Conservation (phyloP, 2,113 vertebrate species). For the Gallinago paraguaiae region DNA sequence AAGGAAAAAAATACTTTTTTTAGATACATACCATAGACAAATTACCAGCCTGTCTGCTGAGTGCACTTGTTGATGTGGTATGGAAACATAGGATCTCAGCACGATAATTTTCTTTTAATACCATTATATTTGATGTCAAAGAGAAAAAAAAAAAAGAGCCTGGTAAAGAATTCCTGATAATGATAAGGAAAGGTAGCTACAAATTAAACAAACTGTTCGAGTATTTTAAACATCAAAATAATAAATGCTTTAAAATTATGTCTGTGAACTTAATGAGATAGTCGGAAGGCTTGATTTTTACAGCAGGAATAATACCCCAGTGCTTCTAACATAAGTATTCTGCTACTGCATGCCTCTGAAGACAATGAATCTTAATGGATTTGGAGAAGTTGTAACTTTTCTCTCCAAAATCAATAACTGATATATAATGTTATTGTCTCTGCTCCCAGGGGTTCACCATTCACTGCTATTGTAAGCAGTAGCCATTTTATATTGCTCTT, state of each 20-base stretch:
- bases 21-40: background rate
- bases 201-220: background rate
- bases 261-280: background rate
- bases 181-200: background rate
- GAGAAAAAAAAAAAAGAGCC: background rate
- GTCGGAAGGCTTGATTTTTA: background rate
- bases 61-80: fast-evolving
- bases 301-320: background rate
- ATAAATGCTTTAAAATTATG: background rate
- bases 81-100: background rate
- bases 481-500: background rate
- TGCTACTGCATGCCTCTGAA: background rate
- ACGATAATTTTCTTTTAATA: background rate
- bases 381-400: background rate
- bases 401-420: background rate
- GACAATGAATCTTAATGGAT: background rate
- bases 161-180: background rate
- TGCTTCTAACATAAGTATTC: background rate
- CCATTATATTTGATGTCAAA: background rate
- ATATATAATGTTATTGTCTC: background rate
- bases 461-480: background rate
- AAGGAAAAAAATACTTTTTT: background rate
- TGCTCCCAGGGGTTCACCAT: background rate
- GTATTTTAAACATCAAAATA: background rate
- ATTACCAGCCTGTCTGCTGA: background rate